A percentile compares a stretch with the other conserved stretches of the same genome.
Conservation (phyloP, 2,113 vertebrate species). For the Myiozetetes cayanensis region DNA sequence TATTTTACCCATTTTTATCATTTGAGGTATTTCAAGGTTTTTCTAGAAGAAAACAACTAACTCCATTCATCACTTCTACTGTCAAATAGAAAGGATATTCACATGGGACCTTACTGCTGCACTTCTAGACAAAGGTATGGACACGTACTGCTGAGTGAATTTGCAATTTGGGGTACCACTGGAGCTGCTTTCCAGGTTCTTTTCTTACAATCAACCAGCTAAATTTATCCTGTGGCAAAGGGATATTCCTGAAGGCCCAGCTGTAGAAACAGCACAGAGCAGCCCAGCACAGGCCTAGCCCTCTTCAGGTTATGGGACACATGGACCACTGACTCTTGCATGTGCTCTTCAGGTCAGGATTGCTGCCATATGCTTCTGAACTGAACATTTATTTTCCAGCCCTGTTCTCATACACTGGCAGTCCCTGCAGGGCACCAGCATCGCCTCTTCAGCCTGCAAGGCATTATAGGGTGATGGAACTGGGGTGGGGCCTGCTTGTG, state of each 20-base stretch:
- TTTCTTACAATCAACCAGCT: neutral
- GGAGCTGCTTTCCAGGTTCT: neutral
- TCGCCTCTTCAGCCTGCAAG: neutral
- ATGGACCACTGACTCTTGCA: rapidly evolving
- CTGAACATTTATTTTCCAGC: neutral
- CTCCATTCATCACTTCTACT: neutral
- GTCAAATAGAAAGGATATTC: neutral
- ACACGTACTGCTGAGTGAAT: neutral
- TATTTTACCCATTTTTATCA: neutral
- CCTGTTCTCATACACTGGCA: neutral
- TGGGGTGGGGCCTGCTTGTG: neutral
- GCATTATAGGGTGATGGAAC: neutral
- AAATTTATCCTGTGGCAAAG: too few relatives aligned
- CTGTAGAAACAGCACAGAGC: neutral
- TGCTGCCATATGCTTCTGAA: neutral
- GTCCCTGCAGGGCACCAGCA: neutral
- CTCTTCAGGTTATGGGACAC: rapidly evolving
- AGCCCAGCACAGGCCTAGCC: neutral
- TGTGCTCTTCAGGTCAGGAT: neutral
- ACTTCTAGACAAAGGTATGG: neutral
- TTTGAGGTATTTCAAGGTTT: neutral
- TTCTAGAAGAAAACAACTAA: neutral
- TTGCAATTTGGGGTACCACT: neutral
- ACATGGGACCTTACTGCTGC: neutral
- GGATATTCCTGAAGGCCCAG: neutral